phyloP scores from a whole-genome alignment of 1,140 invertebrate genomes.

The Drosophila erecta region DNA sequence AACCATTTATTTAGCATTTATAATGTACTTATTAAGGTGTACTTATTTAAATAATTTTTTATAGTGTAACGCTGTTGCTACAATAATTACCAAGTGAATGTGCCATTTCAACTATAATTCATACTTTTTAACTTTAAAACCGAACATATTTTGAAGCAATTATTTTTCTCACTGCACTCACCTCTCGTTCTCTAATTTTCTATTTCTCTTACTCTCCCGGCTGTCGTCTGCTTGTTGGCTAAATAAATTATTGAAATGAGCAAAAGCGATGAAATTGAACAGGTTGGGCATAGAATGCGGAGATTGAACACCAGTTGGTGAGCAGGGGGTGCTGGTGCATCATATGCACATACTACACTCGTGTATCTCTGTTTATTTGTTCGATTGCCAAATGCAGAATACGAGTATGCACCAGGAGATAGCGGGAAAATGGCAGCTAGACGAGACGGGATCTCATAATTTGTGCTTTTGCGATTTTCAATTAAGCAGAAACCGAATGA shows the following conservation, averaged over 20 bases:
- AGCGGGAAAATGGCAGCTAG: conserved; percentile 11
- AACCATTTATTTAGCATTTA: not conserved
- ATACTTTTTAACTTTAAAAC: too few relatives aligned
- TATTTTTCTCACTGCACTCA: not conserved
- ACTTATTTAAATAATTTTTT: too few relatives aligned
- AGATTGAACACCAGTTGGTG: conserved; percentile 39
- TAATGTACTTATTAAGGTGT: too few relatives aligned
- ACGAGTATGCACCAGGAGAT: conserved; percentile 20
- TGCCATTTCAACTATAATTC: too few relatives aligned
- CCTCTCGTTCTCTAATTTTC: conserved; percentile 8
- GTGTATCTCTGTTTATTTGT: conserved; percentile 66
- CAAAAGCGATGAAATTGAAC: conserved; percentile 75
- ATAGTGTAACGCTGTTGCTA: too few relatives aligned
- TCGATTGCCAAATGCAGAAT: conserved; percentile 62
- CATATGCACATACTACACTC: not conserved
- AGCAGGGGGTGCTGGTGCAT: not conserved
- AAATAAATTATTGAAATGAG: conserved; percentile 81
- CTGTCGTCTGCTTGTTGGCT: conserved; percentile 54
- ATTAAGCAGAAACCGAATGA: conserved; percentile 57
- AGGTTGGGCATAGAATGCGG: conserved; percentile 69
- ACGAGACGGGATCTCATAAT: conserved; percentile 57
- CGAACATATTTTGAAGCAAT: not conserved
- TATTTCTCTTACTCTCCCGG: conserved; percentile 15
- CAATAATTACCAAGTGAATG: too few relatives aligned
- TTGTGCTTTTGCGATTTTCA: conserved; percentile 76